phyloP scores from a whole-genome alignment of 2,113 vertebrate genomes.

The Muntiacus reevesi region DNA sequence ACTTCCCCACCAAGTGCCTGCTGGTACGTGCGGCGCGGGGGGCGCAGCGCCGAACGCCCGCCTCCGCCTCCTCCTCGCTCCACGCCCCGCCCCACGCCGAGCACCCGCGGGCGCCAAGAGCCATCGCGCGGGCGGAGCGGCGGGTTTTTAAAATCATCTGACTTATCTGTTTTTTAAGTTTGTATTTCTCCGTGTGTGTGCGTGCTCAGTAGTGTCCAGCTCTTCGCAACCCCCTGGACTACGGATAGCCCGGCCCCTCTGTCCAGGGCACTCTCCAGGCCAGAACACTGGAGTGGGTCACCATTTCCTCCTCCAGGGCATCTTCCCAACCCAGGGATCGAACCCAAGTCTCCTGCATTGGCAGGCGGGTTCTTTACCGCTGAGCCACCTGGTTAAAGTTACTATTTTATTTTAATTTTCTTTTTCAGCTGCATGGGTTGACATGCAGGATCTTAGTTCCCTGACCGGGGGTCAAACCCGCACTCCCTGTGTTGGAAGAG shows the following conservation, averaged over 20 bases:
- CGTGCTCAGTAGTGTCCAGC: not conserved
- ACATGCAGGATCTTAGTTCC: not conserved
- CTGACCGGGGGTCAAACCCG: not conserved
- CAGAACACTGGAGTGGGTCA: rapidly evolving
- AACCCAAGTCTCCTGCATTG: not conserved
- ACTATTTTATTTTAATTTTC: not conserved
- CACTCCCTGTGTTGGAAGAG: not conserved
- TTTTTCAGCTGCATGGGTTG: not conserved
- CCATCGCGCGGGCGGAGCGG: rapidly evolving
- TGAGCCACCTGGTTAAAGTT: not conserved
- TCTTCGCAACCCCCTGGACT: not conserved
- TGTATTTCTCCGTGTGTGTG: not conserved
- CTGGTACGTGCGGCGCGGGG: conserved; percentile 79
- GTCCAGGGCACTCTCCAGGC: not conserved
- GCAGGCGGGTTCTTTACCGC: not conserved
- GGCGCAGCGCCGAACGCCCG: rapidly evolving
- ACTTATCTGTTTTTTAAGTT: not conserved
- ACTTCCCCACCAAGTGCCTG: conserved; percentile 86
- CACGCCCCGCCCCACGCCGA: rapidly evolving
- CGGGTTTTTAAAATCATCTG: not conserved
- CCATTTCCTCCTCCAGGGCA: not conserved
- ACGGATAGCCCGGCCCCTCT: not conserved
- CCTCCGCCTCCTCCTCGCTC: not conserved
- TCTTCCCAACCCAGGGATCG: not conserved
- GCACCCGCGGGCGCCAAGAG: rapidly evolving